Percentiles rank a stretch among this genome's conserved stretches.
phyloP scores from a whole-genome alignment of 2,113 vertebrate genomes.

The Sylvietta virens region DNA sequence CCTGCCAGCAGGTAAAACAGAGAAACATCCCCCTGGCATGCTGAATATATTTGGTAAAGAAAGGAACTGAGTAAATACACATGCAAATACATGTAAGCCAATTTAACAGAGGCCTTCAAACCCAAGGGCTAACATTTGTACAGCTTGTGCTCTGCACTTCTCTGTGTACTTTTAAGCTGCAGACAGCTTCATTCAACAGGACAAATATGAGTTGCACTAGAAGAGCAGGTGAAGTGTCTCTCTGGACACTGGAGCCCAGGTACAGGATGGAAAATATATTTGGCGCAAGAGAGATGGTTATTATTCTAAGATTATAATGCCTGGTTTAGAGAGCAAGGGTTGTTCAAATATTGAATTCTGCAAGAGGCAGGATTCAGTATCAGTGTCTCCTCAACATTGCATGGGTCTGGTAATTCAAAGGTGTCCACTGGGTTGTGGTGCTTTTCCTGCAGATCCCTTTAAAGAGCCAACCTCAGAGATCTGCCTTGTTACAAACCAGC shows the following conservation, averaged over 20 bases:
- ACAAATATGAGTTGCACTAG: not conserved
- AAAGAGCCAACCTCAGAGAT: not conserved
- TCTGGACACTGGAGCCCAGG: not conserved
- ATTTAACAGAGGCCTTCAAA: not conserved
- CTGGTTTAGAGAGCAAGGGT: not conserved
- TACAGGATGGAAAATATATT: not conserved
- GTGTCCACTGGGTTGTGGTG: fast-evolving
- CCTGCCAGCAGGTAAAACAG: not conserved
- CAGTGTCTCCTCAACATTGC: fast-evolving
- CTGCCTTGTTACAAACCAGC: not conserved
- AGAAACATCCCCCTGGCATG: not conserved
- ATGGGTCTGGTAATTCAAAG: not conserved
- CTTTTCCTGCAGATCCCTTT: not conserved
- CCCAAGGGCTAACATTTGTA: conserved; percentile 25
- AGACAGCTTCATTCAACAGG: conserved; percentile 8
- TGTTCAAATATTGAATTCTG: not conserved
- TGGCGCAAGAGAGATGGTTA: not conserved
- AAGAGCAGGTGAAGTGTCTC: not conserved
- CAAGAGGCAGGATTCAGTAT: not conserved
- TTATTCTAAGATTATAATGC: not conserved
- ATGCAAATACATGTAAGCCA: not conserved
- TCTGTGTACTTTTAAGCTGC: not conserved
- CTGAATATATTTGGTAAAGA: not conserved
- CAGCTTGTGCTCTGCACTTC: not conserved
- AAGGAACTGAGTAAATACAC: not conserved